Base-by-base conservation (phyloP, 2,797 vertebrate genomes). In the Nannoperca australis region DNA sequence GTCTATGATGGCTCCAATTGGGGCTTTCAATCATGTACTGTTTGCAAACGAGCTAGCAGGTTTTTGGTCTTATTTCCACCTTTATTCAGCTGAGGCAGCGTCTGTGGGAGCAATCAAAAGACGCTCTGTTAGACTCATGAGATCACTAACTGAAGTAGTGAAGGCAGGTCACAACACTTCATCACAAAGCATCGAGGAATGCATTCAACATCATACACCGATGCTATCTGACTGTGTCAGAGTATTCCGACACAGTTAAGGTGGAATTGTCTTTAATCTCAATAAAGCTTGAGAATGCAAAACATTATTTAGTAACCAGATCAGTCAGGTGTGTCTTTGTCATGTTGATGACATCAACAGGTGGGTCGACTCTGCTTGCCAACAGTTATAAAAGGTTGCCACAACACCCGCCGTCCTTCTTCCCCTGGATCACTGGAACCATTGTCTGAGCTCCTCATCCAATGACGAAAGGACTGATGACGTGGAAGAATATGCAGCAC, bases 391-490 rank as follows among this genome's bases (percentile, higher is more conserved):
- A 84, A 87, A 82, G 24, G 72, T 79, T 85, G 86, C 84, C 70
- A 86, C 59, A 90, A 88, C 89, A 85, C 8, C 65, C 49, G n/a
- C 36, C 4, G 5, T 59, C 59, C 75, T 85, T 70, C 70, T 76
- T 84, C 7, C 20, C 8, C 11, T 1, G 7, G 55, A 90, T 93
- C 80, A 94, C 76, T 85, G 50, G 54, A 73, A 58, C 86, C 55
- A 80, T 93, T 92, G 92, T 92, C 64, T 89, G 82, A 50, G 59
- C 50, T 76, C 14, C 78, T 83, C 45, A 30, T 81, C 75, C n/a
- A 73, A 47, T 68, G 83, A 80, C n/a, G 59, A 71, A 58, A 63
- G 70, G 69, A 61, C 32, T 3, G 66, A 44, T 88, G 86, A 87
- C 73, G 77, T 86, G 32, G 4, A 22, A 73, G 76, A 66, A 27